Conservation (phyloP, 2,797 vertebrate genomes). For the Hippopotamyrus pictus region DNA sequence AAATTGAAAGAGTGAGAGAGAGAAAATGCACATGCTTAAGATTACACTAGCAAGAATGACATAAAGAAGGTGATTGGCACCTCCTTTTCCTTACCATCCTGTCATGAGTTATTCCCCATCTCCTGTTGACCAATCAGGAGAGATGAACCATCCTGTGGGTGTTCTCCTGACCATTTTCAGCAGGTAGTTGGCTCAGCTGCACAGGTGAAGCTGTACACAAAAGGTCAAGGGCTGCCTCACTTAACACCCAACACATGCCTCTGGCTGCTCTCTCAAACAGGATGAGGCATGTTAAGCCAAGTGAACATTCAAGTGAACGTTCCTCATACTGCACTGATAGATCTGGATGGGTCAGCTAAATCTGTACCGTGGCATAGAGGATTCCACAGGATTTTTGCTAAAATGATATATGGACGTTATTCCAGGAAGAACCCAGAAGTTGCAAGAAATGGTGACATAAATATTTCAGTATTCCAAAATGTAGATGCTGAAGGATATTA, state of each 20-base stretch:
- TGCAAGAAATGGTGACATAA: neutral
- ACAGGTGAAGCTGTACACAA: neutral
- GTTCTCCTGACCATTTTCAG: neutral
- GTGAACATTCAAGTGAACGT: neutral
- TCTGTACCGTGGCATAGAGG: neutral
- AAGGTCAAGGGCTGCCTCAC: neutral
- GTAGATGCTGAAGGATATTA: neutral
- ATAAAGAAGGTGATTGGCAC: neutral
- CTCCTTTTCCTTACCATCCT: neutral
- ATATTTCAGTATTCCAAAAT: neutral
- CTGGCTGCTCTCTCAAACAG: neutral
- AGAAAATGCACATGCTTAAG: neutral
- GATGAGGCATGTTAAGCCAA: neutral
- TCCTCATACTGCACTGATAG: neutral
- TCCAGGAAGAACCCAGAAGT: neutral
- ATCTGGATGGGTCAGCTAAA: neutral
- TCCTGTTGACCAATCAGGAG: neutral
- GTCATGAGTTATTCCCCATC: neutral
- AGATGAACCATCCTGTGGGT: neutral
- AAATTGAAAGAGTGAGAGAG: neutral
- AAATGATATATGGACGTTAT: neutral
- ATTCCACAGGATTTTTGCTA: neutral
- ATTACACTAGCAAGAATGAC: neutral
- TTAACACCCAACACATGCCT: neutral
- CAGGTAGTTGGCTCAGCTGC: neutral